Conservation (phyloP, 2,888 invertebrate genomes). For the Apotomis capreana region DNA sequence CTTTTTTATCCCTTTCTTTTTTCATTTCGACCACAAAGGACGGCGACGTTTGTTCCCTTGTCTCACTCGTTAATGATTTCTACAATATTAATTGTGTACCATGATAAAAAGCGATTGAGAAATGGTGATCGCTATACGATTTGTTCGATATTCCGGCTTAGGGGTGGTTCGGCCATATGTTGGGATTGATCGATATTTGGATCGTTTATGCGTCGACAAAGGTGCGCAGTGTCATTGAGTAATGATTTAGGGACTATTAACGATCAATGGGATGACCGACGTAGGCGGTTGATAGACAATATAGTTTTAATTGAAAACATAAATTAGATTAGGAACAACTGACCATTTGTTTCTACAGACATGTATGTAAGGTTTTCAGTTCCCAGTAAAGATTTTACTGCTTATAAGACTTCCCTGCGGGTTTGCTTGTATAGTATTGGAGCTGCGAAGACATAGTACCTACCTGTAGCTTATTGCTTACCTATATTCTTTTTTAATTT, state of each 20-base stretch:
- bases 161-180: conserved; percentile 53
- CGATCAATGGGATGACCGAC: conserved; percentile 28
- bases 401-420: too few relatives aligned
- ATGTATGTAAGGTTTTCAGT: too few relatives aligned
- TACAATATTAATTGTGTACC: conserved; percentile 80
- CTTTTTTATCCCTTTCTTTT: conserved; percentile 61
- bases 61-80: conserved; percentile 81
- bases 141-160: conserved; percentile 55
- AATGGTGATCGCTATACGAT: conserved; percentile 70
- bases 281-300: conserved; percentile 35
- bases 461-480: too few relatives aligned
- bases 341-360: background rate
- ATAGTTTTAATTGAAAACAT: conserved; percentile 32
- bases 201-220: conserved; percentile 38
- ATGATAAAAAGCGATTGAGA: conserved; percentile 77
- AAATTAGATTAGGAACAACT: conserved; percentile 3
- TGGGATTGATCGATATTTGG: conserved; percentile 46
- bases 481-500: too few relatives aligned
- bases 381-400: too few relatives aligned
- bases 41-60: conserved; percentile 81
- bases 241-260: conserved; percentile 42
- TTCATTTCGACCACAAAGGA: conserved; percentile 73
- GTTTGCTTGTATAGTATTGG: too few relatives aligned
- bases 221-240: conserved; percentile 41
- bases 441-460: too few relatives aligned